Evolutionary conservation across 2,113 vertebrate species (phyloP), one percentile per base, ranked within the genome.

Genomic region (Coreoperca whiteheadi): DNA sequence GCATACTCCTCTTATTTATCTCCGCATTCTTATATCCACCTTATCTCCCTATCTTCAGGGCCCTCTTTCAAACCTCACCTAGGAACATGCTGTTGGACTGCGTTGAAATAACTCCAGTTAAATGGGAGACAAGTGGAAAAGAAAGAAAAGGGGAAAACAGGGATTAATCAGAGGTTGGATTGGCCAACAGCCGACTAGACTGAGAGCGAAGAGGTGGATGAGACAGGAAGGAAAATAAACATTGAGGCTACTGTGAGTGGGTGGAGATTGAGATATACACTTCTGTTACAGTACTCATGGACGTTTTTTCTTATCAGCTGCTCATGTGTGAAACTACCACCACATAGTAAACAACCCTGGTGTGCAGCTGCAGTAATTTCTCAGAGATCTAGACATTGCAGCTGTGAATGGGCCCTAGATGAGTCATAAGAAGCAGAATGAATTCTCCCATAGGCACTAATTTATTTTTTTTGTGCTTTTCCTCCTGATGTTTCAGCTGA

Each of bases 181-280:
- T 86, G 77, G 75, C 86, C 28, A 74, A 82, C 56, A 86, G 83
- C 73, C 66, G 16, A 75, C 70, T 51, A 67, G 60, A 65, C 63
- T 34, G 39, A 67, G 54, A 82, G 53, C 20, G 73, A 85, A 54
- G 43, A 85, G 73, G 68, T 60, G 70, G 76, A 32, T 34, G 67
- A 67, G 77, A 82, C 51, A 23, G 68, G 69, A 89, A 84, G 65
- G 39, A 90, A 91, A 88, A 90, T 81, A 93, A 89, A 93, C 87
- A 85, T 10, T 25, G 81, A 63, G 51, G 54, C 77, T 90, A 28
- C 85, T 86, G 86, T 82, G 82, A 83, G 84, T 80, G 81, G 87
- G 81, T 77, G 84, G 66, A 74, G 78, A 76, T 86, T 66, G 69
- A 92, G 78, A 84, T 83, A 56, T 75, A 57, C 39, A 65, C 41